These are phyloP conservation scores for Copidosoma aretas DNA, from an alignment of 2,888 invertebrate genomes.

Conservation along the genomic window DNA sequence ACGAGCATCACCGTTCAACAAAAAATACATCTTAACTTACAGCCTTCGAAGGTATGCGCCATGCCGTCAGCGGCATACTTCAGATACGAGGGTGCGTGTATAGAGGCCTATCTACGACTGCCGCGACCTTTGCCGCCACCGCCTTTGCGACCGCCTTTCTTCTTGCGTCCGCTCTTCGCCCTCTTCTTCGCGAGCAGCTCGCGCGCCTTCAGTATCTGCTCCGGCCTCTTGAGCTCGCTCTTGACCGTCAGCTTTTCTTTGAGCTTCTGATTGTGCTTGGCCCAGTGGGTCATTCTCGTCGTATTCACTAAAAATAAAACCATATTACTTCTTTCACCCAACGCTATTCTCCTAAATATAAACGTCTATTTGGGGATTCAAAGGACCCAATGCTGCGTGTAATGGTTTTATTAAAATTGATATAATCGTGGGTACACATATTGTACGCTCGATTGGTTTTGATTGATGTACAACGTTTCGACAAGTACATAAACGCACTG, in stretches of 20 bases:
- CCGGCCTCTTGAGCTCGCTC: slow-evolving; percentile 66
- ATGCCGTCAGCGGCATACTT: too few species aligned
- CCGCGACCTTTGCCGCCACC: slow-evolving; percentile 33
- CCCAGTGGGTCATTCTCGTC: slow-evolving; percentile 75
- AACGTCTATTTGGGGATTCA: too few species aligned
- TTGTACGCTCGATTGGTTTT: background rate
- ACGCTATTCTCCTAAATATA: background rate
- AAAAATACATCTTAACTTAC: too few species aligned
- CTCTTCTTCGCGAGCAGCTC: slow-evolving; percentile 65
- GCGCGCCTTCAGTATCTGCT: slow-evolving; percentile 80
- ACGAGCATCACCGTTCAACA: too few species aligned
- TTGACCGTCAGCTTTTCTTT: slow-evolving; percentile 64
- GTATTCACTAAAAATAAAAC: slow-evolving; percentile 52
- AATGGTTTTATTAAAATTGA: background rate
- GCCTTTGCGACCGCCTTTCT: slow-evolving; percentile 64
- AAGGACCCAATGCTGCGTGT: too few species aligned
- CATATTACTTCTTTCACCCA: slow-evolving; percentile 6
- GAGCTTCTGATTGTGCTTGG: slow-evolving; percentile 78
- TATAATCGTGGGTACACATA: background rate
- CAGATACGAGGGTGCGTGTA: background rate
- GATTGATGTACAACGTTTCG: too few species aligned
- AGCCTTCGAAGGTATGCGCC: too few species aligned
- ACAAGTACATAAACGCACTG: too few species aligned
- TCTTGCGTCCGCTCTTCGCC: slow-evolving; percentile 63
- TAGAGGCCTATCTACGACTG: slow-evolving; percentile 14